Evolutionary conservation across 1,140 invertebrate species (phyloP).

Genomic region (Bathynomus jamesi): DNA sequence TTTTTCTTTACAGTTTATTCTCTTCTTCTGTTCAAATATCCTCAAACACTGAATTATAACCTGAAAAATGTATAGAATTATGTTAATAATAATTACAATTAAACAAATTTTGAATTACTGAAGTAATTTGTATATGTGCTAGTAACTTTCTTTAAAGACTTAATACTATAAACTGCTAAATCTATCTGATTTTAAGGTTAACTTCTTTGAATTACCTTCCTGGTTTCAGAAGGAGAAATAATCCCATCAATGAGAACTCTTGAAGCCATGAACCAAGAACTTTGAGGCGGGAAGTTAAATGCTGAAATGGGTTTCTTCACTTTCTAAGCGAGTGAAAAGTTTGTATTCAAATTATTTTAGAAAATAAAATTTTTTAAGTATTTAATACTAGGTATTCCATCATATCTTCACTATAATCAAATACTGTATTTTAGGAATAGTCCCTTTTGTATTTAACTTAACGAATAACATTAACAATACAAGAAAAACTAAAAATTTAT

Average conservation of each 20-base stretch:
- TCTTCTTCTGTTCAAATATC: neutral
- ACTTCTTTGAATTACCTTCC: slow-evolving; percentile 9
- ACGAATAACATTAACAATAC: too few species aligned
- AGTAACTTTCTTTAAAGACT: neutral
- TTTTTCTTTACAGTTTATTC: neutral
- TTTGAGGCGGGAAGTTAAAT: slow-evolving; percentile 5
- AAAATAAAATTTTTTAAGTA: too few species aligned
- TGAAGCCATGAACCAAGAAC: slow-evolving; percentile 15
- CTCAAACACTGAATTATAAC: neutral
- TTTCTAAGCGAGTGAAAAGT: too few species aligned
- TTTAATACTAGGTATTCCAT: too few species aligned
- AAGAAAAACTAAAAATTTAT: too few species aligned
- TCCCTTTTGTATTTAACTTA: too few species aligned
- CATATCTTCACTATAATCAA: too few species aligned
- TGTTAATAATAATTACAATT: neutral
- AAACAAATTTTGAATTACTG: neutral
- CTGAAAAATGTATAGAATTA: neutral
- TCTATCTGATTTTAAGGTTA: neutral
- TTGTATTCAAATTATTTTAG: too few species aligned
- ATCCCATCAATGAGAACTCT: slow-evolving; percentile 23
- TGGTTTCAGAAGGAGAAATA: slow-evolving; percentile 19
- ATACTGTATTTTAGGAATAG: too few species aligned
- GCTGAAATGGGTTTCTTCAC: too few species aligned
- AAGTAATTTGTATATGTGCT: neutral
- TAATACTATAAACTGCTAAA: neutral